Conservation (phyloP, 2,113 vertebrate genomes). For the Mesoclemmys tuberculata region DNA sequence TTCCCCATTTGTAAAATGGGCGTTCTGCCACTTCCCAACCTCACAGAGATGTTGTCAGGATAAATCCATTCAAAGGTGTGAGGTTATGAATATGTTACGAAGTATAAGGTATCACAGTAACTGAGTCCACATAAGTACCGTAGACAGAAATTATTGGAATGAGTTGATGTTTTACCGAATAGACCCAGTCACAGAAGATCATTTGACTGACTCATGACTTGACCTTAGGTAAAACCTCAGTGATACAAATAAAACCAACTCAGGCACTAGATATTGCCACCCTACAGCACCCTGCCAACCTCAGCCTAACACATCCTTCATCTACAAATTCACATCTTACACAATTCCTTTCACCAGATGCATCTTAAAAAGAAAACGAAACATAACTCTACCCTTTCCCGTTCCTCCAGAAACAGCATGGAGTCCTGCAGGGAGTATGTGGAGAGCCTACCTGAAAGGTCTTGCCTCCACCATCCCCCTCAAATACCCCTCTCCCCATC, state of each 20-base stretch:
- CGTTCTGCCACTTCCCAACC: background rate
- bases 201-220: background rate
- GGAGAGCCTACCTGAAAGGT: background rate
- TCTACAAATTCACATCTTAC: background rate
- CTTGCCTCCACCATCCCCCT: background rate
- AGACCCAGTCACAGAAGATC: background rate
- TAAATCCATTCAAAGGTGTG: background rate
- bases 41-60: background rate
- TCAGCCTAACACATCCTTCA: background rate
- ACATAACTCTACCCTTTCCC: background rate
- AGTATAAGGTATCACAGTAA: background rate
- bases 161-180: background rate
- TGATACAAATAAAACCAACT: background rate
- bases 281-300: background rate
- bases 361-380: background rate
- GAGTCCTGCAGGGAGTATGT: background rate
- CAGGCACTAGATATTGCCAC: background rate
- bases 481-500: background rate
- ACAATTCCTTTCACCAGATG: background rate
- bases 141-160: background rate
- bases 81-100: background rate
- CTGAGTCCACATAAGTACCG: background rate
- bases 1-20: background rate
- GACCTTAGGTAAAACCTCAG: background rate
- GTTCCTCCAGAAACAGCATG: background rate